A percentile compares a stretch with the other conserved stretches of the same genome.
These are phyloP conservation scores for Hymenopus coronatus DNA, from an alignment of 2,888 invertebrate genomes.

Conservation along the genomic window DNA sequence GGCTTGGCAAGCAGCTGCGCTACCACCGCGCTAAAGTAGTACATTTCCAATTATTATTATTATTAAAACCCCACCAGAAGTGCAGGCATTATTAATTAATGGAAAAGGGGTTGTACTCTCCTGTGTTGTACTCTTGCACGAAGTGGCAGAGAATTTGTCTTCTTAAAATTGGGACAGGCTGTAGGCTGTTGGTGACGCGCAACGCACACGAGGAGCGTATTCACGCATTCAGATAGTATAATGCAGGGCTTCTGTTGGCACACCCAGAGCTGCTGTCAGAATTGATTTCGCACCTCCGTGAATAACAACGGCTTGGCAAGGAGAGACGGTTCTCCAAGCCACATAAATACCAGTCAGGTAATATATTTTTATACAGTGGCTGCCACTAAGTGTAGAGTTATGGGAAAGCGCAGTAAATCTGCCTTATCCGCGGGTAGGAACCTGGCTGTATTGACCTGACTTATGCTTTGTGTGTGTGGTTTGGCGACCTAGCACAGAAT, in stretches of 20 bases:
- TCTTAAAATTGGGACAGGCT: too few species aligned
- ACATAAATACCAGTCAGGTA: background rate
- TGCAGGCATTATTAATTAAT: too few species aligned
- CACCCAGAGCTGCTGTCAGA: background rate
- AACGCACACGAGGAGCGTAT: background rate
- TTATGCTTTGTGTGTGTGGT: background rate
- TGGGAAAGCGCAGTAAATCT: constrained; percentile 5
- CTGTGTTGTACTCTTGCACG: too few species aligned
- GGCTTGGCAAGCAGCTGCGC: too few species aligned
- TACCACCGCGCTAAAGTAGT: too few species aligned
- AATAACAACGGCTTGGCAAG: background rate
- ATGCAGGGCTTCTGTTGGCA: background rate
- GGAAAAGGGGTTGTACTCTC: too few species aligned
- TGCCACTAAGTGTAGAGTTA: constrained; percentile 10
- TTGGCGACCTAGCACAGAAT: background rate
- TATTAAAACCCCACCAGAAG: too few species aligned
- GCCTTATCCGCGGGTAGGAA: background rate
- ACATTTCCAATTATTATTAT: too few species aligned
- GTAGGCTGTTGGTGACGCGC: too few species aligned
- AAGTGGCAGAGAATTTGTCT: too few species aligned
- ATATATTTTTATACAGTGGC: constrained; percentile 13
- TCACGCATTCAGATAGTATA: background rate
- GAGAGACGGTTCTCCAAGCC: background rate
- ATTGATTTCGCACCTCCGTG: background rate
- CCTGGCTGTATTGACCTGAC: background rate